Evolutionary conservation across 2,888 invertebrate species (phyloP), one percentile per base, ranked within the genome.

Genomic region (Heliconius aoede): DNA sequence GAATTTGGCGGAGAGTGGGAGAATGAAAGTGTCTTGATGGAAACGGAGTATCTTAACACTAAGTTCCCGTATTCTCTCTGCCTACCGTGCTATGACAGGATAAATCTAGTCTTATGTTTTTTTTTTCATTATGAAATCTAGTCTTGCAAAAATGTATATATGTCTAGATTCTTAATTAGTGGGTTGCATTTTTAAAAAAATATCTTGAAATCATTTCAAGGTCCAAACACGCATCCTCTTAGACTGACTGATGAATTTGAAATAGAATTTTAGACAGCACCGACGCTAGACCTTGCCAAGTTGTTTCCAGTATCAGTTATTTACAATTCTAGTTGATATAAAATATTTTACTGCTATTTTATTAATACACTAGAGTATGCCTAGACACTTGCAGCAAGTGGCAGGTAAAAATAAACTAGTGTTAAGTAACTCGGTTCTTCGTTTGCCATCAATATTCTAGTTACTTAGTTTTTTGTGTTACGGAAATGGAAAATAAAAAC

Each of bases 101-200:
- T 46, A 46, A 18, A 46, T 46, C 46, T 18, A 46, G 2, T 18
- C 18, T 46, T 18, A 21, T 9, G 21, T 21, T 3, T n/a, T 55
- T 55, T 21, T 21, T n/a, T n/a, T n/a, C n/a, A 55, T 55, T 3
- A 55, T 55, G 9, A 55, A 55, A 55, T 55, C 74, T 79, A 81
- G 78, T 82, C 82, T 84, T 8, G 64, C 69, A n/a, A 72, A 72
- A 36, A 32, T 24, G n/a, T 4, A 58, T 58, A 5, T 58, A 58
- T 0, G 4, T 11, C 11, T 26, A 58, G 4, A 58, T 28, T 18
- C 28, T 61, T 26, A 61, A 61, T 62, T 30, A 30, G 32, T 21
- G 21, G 11, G 30, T 62, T 32, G 32, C 21, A 21, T 62, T 64
- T 11, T 64, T 30, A 30, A 64, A 62, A 64, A 21, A 7, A 62